Evolutionary conservation across 2,113 vertebrate genomes (phyloP).

Genomic region (Carassius gibelio): DNA sequence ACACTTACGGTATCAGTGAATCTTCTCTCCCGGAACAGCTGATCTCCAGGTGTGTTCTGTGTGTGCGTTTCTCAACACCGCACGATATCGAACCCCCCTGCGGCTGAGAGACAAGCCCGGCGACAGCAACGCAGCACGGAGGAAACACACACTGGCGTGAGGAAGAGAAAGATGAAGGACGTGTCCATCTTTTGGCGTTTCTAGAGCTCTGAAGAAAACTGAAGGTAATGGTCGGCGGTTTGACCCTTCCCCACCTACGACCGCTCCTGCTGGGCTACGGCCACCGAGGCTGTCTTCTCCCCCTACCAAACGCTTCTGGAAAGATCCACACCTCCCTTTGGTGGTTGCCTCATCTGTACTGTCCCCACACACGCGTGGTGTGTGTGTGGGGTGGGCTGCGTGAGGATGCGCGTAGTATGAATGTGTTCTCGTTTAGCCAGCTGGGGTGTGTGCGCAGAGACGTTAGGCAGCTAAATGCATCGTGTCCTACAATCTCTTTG

Average conservation of each 20-base stretch:
- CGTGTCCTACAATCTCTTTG: constrained; percentile 38
- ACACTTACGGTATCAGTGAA: constrained; percentile 49
- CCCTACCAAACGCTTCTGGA: constrained; percentile 29
- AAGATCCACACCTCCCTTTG: constrained; percentile 47
- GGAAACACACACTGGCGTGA: constrained; percentile 39
- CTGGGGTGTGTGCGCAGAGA: constrained; percentile 14
- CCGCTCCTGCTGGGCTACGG: constrained; percentile 16
- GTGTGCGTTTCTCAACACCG: constrained; percentile 42
- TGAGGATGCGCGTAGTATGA: constrained; percentile 2
- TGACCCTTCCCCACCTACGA: constrained; percentile 33
- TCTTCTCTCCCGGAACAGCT: constrained; percentile 31
- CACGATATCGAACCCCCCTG: constrained; percentile 30
- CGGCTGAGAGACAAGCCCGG: constrained; percentile 37
- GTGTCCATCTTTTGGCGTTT: constrained; percentile 58
- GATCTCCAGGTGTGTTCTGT: constrained; percentile 33
- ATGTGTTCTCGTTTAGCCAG: background rate
- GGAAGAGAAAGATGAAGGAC: constrained; percentile 61
- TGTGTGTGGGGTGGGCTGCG: constrained; percentile 8
- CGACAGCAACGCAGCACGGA: constrained; percentile 45
- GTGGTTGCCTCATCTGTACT: constrained; percentile 43
- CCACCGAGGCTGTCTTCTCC: constrained; percentile 34
- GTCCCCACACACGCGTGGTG: constrained; percentile 33
- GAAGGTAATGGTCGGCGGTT: background rate
- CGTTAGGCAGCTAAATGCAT: constrained; percentile 39
- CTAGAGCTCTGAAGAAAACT: constrained; percentile 3